Evolutionary conservation across 2,113 vertebrate genomes (phyloP), one percentile per base, ranked within the genome.

Genomic region (Cebidichthys violaceus): DNA sequence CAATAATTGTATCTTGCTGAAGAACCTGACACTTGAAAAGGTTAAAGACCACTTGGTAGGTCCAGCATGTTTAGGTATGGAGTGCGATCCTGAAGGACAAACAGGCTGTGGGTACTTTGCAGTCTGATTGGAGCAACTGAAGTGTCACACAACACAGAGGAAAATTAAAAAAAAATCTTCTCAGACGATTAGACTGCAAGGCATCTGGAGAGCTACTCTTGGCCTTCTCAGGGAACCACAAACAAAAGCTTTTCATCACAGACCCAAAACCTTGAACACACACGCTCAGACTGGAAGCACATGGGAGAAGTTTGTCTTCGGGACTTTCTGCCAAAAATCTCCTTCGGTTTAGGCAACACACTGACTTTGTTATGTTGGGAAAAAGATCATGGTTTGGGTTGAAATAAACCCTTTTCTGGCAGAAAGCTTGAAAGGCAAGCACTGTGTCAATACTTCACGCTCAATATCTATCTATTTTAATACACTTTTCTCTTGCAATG

Each of bases 201-300:
- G 41, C 45, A 52, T 83, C 77, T 86, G 43, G 55, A 85, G 68
- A 81, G 37, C 20, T 64, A 0, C 60, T 72, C 61, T 45, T 61
- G 71, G 68, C 33, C 57, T 62, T 84, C 68, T 75, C 62, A 29
- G 55, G 65, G 66, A 86, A 70, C 64, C 55, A n/a, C 69, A 78
- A 77, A 83, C 52, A 80, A 70, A 88, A 69, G 52, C 64, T 65
- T 81, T 85, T 71, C 61, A 82, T 57, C 52, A n/a, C 41, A 86
- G 27, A 67, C 69, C 10, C 55, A 43, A 69, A 87, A 78, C 57
- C 57, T 70, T 59, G 9, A 72, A 67, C 75, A 75, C 35, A 75
- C 69, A 15, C 43, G 22, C 47, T 33, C 37, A 13, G 29, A 60
- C 70, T 37, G 20, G n/a, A 67, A 52, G 39, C 43, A 9, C 60